phyloP scores from a whole-genome alignment of 2,113 vertebrate species.

The Aphyosemion australe region DNA sequence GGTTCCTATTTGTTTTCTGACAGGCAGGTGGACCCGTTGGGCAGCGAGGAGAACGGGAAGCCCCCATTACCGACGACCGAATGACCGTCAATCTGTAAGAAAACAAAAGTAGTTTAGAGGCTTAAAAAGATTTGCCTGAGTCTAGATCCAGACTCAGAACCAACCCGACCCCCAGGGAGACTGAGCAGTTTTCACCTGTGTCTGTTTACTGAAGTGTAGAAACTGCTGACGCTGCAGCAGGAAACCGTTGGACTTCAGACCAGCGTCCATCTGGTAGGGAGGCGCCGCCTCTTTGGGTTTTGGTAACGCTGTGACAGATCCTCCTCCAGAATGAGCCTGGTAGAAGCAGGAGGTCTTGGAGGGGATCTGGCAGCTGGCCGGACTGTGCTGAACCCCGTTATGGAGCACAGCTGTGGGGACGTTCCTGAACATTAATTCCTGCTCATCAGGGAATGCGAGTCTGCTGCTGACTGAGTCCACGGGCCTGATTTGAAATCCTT shows the following conservation, averaged over 20 bases:
- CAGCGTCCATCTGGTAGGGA: conserved; percentile 23
- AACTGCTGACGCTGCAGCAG: conserved; percentile 34
- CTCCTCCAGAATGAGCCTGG: conserved; percentile 17
- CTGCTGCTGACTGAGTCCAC: not conserved
- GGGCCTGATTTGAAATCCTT: conserved; percentile 11
- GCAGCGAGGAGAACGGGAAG: conserved; percentile 48
- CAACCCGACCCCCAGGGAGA: no score
- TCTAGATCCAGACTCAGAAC: no score
- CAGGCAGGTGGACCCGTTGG: conserved; percentile 60
- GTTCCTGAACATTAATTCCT: conserved; percentile 49
- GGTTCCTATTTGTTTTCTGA: conserved; percentile 62
- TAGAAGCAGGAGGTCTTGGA: conserved; percentile 50
- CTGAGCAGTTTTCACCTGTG: conserved; percentile 58
- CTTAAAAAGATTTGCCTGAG: no score
- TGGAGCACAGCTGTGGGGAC: not conserved
- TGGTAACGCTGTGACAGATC: not conserved
- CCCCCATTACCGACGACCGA: conserved; percentile 48
- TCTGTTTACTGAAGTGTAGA: conserved; percentile 60
- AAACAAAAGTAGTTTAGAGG: not conserved
- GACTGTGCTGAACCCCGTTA: conserved; percentile 14
- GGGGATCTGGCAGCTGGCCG: conserved; percentile 25
- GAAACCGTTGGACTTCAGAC: conserved; percentile 27
- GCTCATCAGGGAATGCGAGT: conserved; percentile 26
- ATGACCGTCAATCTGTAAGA: conserved; percentile 63
- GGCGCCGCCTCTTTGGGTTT: conserved; percentile 31